Percentiles rank a stretch among this genome's conserved stretches.
phyloP scores from a whole-genome alignment of 2,888 invertebrate species.

The Plagodis pulveraria region DNA sequence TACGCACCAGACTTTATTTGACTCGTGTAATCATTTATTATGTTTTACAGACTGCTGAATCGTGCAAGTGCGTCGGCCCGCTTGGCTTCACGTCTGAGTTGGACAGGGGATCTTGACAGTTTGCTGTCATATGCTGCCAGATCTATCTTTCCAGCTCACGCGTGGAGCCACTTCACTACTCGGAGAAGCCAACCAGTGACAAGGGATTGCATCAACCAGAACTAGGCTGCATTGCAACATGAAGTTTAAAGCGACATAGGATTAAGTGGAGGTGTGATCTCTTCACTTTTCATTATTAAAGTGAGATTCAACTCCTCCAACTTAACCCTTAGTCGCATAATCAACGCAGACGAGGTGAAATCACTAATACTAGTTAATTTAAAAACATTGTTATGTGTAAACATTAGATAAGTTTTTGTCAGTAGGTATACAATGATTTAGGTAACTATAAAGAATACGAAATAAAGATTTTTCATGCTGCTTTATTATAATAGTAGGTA shows the following conservation, averaged over 20 bases:
- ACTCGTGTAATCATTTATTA: constrained; percentile 48
- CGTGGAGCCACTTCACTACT: constrained; percentile 61
- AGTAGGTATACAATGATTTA: not conserved
- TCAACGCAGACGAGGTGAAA: constrained; percentile 43
- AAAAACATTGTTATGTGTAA: not conserved
- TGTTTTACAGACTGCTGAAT: constrained; percentile 55
- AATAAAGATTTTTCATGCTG: no score
- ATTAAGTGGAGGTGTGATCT: constrained; percentile 86
- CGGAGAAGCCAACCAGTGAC: not conserved
- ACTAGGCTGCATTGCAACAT: not conserved
- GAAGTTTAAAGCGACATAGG: constrained; percentile 61
- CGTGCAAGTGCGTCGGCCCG: constrained; percentile 15
- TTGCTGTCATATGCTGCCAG: constrained; percentile 77
- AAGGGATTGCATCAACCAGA: not conserved
- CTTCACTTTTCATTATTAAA: constrained; percentile 84
- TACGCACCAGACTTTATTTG: constrained; percentile 45
- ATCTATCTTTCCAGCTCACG: constrained; percentile 86
- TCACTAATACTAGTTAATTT: not conserved
- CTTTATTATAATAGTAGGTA: no score
- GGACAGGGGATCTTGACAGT: constrained; percentile 85
- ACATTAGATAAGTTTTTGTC: not conserved
- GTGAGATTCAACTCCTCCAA: constrained; percentile 87
- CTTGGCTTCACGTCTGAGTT: constrained; percentile 80
- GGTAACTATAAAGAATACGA: no score
- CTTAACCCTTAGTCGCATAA: constrained; percentile 79